A percentile compares a stretch with the other conserved stretches of the same genome.
phyloP scores from a whole-genome alignment of 2,113 vertebrate genomes.

The Pimephales promelas region DNA sequence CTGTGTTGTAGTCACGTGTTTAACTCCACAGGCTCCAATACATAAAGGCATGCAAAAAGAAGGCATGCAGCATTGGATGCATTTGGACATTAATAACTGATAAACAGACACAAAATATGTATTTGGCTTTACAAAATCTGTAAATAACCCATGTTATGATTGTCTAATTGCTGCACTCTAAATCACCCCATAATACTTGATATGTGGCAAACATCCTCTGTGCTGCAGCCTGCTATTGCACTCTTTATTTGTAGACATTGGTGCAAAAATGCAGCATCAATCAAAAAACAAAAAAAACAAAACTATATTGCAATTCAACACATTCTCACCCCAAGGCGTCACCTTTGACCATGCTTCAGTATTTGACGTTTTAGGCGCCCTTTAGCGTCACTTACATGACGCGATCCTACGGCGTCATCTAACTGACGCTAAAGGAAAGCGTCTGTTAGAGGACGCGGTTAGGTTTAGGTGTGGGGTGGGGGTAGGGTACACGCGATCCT shows the following conservation, averaged over 20 bases:
- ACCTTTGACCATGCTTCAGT: too few relatives aligned
- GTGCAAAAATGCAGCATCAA: not conserved
- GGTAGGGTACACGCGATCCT: too few relatives aligned
- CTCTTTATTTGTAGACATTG: not conserved
- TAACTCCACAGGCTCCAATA: slow-evolving; percentile 19
- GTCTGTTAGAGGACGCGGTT: too few relatives aligned
- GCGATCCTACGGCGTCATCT: too few relatives aligned
- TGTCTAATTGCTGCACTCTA: not conserved
- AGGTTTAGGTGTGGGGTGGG: too few relatives aligned
- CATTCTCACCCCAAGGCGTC: too few relatives aligned
- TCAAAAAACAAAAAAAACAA: not conserved
- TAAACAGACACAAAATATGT: not conserved
- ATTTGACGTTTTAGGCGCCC: too few relatives aligned
- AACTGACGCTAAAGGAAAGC: too few relatives aligned
- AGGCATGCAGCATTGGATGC: slow-evolving; percentile 15
- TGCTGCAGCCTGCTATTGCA: not conserved
- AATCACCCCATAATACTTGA: slow-evolving; percentile 3
- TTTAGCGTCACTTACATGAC: too few relatives aligned
- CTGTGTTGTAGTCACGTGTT: slow-evolving; percentile 30
- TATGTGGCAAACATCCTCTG: not conserved
- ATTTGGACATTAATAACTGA: not conserved
- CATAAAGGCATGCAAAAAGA: not conserved
- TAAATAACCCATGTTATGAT: slow-evolving; percentile 8
- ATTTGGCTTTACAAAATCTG: too few relatives aligned
- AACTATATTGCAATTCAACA: not conserved